Evolutionary conservation across 2,888 invertebrate genomes (phyloP).

Genomic region (Dendrolimus houi): DNA sequence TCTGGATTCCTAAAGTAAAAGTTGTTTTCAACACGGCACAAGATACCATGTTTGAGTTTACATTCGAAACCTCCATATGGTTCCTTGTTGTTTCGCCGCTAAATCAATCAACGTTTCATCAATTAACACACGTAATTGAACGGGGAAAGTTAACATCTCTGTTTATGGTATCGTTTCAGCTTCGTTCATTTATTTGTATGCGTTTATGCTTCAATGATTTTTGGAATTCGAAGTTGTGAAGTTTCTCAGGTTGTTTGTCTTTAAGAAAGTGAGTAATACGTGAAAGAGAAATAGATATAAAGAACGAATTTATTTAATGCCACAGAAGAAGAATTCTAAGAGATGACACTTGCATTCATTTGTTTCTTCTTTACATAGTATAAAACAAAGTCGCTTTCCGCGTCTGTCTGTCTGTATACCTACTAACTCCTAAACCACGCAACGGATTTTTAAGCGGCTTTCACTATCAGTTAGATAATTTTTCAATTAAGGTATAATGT

Average conservation of each 20-base stretch:
- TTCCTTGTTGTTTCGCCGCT: conserved; percentile 1
- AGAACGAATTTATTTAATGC: too few species aligned
- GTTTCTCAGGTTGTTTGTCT: background rate
- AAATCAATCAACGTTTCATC: conserved; percentile 7
- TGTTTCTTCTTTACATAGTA: too few species aligned
- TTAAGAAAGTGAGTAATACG: too few species aligned
- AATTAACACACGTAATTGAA: conserved; percentile 6
- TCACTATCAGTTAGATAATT: too few species aligned
- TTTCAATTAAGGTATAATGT: too few species aligned
- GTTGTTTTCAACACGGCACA: conserved; percentile 8
- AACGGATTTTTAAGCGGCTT: too few species aligned
- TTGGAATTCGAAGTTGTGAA: background rate
- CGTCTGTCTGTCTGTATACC: too few species aligned
- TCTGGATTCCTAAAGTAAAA: background rate
- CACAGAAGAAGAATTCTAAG: too few species aligned
- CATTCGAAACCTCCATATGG: background rate
- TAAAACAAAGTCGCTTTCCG: too few species aligned
- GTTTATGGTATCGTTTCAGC: background rate
- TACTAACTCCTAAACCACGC: too few species aligned
- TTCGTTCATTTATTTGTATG: background rate
- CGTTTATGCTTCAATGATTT: background rate
- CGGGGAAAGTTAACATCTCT: background rate
- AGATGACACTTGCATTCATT: too few species aligned
- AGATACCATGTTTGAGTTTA: background rate
- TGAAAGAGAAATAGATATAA: too few species aligned